Evolutionary conservation across 2,113 vertebrate genomes (phyloP), one percentile per base, ranked within the genome.

Genomic region (Megaleporinus macrocephalus): DNA sequence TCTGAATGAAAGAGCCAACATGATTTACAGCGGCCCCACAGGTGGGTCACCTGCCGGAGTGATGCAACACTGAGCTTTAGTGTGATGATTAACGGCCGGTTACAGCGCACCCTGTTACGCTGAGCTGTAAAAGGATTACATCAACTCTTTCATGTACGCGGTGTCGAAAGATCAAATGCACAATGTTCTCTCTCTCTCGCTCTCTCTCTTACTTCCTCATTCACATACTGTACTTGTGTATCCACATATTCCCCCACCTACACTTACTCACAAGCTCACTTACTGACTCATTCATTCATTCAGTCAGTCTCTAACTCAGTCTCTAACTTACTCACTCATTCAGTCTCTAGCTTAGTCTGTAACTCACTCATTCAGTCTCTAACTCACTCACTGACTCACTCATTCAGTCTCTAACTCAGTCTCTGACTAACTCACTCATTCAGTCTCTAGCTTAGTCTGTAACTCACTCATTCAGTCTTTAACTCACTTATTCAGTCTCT

Each of bases 141-240:
- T 77, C 61, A 66, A n/a, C 63, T 36, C 47, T 53, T 68, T 78
- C 20, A 68, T 33, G 61, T 65, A 27, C 49, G 41, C 49, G 29
- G 44, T 69, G 63, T 78, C 68, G 49, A 69, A 66, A 68, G 49
- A 66, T 66, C 63, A 68, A 16, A 55, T 0, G 11, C 30, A 47
- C 70, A 80, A 26, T 49, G 47, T 2, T 62, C 63, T 44, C 10
- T 59, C 33, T 73, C 27, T 65, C 73, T 77, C 33, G 51, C 47
- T 57, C 47, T 73, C 47, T 80, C 65, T 59, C 47, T 73, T 20
- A 65, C 59, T 73, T 9, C 44, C 55, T 27, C 76, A 65, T 78
- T 24, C 14, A 27, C 62, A 30, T 29, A 65, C 62, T 30, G 27
- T 29, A 63, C 27, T 73, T 5, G 9, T 47, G 1, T 6, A 53